Evolutionary conservation across 2,113 vertebrate species (phyloP), one percentile per base, ranked within the genome.

Genomic region (Pantherophis guttatus): DNA sequence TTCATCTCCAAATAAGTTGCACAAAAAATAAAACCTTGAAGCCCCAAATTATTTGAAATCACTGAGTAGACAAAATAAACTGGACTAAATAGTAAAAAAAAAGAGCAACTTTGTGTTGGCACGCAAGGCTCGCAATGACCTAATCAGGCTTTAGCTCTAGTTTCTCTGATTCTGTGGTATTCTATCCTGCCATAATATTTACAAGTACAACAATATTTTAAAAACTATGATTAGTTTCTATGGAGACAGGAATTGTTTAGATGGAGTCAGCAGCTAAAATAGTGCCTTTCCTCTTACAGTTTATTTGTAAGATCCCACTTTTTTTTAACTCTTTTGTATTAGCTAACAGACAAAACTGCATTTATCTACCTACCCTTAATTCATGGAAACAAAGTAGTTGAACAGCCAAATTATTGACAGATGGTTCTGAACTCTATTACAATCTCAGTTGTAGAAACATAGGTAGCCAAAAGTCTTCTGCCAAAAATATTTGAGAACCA

Each of bases 221-320:
- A 96, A 96, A 97, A 97, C 91, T 96, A 88, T 92, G 90, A 94
- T 96, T 93, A 96, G 95, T 95, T 97, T 95, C 96, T 96, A 97
- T 96, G 96, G 97, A 97, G 97, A 97, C 96, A 1, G 3, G 96
- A 96, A 48, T 93, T 96, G 97, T 97, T 95, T 86, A 95, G 87
- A 88, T 92, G 97, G 95, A 96, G 81, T 95, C 53, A n/a, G 93
- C 95, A 95, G 94, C 95, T 96, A 96, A 97, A 81, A 91, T 93
- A 95, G 95, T 95, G 94, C 92, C 53, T 91, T 95, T 94, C 92
- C 57, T 94, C 90, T 94, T 94, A 93, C 7, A 39, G 86, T 52
- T 52, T 17, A 50, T 92, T 92, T 95, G 93, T 94, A 55, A 92
- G 53, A 54, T 93, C 57, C 92, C 70, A 52, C 65, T 88, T 91